phyloP scores from a whole-genome alignment of 2,888 invertebrate species.

The Mesoligia furuncula region DNA sequence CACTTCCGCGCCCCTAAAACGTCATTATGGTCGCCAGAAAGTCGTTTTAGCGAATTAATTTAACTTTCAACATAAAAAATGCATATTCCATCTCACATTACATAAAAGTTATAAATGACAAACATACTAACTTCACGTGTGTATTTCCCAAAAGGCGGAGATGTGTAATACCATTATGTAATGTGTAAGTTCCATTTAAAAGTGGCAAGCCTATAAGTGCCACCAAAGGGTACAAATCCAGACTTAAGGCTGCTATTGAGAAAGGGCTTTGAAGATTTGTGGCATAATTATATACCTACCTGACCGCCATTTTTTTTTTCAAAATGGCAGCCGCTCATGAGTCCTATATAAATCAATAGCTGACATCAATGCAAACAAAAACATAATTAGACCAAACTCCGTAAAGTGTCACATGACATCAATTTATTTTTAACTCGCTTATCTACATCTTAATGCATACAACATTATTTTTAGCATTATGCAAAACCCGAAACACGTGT shows the following conservation, averaged over 20 bases:
- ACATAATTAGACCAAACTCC: too few species aligned
- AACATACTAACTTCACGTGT: not conserved
- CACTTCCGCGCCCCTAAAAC: not conserved
- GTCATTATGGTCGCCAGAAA: conserved; percentile 3
- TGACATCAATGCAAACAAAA: too few species aligned
- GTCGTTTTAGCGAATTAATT: not conserved
- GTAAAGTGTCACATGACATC: too few species aligned
- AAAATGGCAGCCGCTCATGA: too few species aligned
- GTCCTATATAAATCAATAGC: too few species aligned
- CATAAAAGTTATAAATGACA: not conserved
- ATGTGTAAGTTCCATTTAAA: not conserved
- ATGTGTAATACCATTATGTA: not conserved
- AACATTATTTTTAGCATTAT: too few species aligned
- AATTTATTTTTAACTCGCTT: too few species aligned
- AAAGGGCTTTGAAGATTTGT: not conserved
- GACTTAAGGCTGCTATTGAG: not conserved
- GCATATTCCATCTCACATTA: not conserved
- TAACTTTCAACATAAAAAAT: not conserved
- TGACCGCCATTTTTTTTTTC: too few species aligned
- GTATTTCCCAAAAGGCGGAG: not conserved
- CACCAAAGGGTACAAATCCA: too few species aligned
- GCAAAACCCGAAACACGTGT: too few species aligned
- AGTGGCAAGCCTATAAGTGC: not conserved
- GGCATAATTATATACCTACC: not conserved
- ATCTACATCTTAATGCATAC: too few species aligned